phyloP scores from a whole-genome alignment of 2,113 vertebrate species.

The Chunga burmeisteri region DNA sequence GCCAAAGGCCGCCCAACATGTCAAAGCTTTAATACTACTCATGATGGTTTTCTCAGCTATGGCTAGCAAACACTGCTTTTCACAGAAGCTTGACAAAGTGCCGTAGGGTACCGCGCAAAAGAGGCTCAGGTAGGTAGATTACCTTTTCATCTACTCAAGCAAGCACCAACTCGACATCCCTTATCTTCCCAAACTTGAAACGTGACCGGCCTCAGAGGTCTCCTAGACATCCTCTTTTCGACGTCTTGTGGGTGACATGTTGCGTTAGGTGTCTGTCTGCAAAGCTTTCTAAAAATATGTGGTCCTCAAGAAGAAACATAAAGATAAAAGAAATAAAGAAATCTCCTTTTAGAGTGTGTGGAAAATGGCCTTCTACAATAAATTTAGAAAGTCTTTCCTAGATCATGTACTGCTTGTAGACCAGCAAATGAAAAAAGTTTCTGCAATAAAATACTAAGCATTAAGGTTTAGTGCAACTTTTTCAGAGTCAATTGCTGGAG shows the following conservation, averaged over 20 bases:
- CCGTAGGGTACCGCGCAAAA: too few species aligned
- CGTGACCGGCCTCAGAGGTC: fast-evolving
- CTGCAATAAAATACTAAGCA: background rate
- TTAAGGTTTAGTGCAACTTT: constrained; percentile 14
- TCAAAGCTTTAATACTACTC: background rate
- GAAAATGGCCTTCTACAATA: background rate
- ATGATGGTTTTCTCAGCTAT: background rate
- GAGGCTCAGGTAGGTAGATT: too few species aligned
- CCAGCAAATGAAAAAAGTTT: background rate
- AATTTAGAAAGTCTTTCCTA: background rate
- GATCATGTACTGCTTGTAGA: background rate
- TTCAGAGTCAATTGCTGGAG: background rate
- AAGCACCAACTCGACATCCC: background rate
- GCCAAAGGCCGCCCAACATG: background rate
- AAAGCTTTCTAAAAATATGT: background rate
- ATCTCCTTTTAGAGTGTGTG: background rate
- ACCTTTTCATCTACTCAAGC: background rate
- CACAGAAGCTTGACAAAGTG: background rate
- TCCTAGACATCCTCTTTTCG: background rate
- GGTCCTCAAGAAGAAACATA: background rate
- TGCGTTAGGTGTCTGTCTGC: background rate
- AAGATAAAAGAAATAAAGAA: background rate
- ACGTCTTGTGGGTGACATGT: fast-evolving
- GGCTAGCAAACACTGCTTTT: background rate
- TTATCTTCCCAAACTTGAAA: background rate